These are phyloP conservation scores for Oncorhynchus keta DNA, from an alignment of 2,113 vertebrate genomes.

Conservation along the genomic window DNA sequence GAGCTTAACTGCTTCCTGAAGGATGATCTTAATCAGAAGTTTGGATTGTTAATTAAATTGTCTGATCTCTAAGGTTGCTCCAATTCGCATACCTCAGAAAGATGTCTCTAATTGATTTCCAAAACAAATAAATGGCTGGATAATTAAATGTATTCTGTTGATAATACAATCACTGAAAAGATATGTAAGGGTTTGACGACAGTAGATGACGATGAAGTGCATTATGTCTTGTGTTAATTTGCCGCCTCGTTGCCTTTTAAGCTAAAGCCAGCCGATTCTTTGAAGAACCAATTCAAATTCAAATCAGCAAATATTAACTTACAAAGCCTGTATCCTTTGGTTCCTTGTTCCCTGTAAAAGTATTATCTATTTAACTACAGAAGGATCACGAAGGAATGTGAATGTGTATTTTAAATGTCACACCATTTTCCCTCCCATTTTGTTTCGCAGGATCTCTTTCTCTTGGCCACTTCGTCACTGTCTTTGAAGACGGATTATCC, in stretches of 20 bases:
- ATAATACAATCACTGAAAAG: conserved; percentile 25
- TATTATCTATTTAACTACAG: background rate
- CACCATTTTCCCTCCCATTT: conserved; percentile 15
- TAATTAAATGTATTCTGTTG: background rate
- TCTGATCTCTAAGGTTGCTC: conserved; percentile 50
- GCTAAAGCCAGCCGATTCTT: background rate
- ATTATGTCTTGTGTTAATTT: background rate
- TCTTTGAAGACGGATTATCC: conserved; percentile 23
- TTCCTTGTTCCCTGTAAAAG: background rate
- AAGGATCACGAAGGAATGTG: background rate
- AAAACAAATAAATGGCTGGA: conserved; percentile 29
- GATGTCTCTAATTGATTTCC: conserved; percentile 41
- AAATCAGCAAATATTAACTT: background rate
- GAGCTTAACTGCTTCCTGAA: conserved; percentile 24
- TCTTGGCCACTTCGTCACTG: conserved; percentile 23
- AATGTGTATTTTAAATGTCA: background rate
- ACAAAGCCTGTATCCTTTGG: background rate
- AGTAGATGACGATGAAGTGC: background rate
- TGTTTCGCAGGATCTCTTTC: conserved; percentile 53
- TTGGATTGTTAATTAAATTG: conserved; percentile 50
- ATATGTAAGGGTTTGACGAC: conserved; percentile 25
- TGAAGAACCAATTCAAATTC: background rate
- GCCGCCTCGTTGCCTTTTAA: background rate
- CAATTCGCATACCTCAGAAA: conserved; percentile 30
- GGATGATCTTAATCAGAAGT: conserved; percentile 45